Percentiles rank a stretch among this genome's conserved stretches.
Evolutionary conservation across 1,140 invertebrate species (phyloP).

Genomic region (Lysiphlebus fabarum): DNA sequence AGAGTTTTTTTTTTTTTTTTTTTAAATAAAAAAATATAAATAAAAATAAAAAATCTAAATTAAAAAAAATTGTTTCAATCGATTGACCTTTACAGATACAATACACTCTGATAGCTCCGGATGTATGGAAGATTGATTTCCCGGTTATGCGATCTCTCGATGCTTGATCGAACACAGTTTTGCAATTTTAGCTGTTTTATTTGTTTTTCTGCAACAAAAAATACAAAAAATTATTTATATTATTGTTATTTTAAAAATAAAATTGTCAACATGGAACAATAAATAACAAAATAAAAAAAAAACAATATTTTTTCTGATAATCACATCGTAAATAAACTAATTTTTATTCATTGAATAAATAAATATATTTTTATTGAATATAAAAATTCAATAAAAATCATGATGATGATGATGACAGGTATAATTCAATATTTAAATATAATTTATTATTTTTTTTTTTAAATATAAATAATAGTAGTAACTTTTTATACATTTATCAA

Average conservation of each 20-base stretch:
- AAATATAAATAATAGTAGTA: too few relatives aligned
- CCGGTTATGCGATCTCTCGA: conserved; percentile 26
- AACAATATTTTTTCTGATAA: too few relatives aligned
- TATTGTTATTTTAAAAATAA: not conserved
- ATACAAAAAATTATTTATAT: not conserved
- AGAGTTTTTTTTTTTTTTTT: too few relatives aligned
- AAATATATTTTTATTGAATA: too few relatives aligned
- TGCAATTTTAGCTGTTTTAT: conserved; percentile 26
- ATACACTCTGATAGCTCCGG: conserved; percentile 17
- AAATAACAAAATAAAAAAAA: not conserved
- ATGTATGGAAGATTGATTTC: conserved; percentile 30
- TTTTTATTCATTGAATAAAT: too few relatives aligned
- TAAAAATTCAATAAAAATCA: too few relatives aligned
- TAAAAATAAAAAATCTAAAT: not conserved
- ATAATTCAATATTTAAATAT: too few relatives aligned
- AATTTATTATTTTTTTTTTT: too few relatives aligned
- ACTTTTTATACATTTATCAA: too few relatives aligned
- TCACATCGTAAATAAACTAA: too few relatives aligned
- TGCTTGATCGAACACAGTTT: conserved; percentile 28
- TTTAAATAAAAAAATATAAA: too few relatives aligned
- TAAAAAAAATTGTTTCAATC: conserved; percentile 24
- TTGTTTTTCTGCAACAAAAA: conserved; percentile 7
- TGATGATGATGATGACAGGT: too few relatives aligned
- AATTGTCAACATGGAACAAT: conserved; percentile 10
- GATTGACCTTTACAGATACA: conserved; percentile 24